Evolutionary conservation across 2,797 vertebrate genomes (phyloP).

Genomic region (Salmo trutta): DNA sequence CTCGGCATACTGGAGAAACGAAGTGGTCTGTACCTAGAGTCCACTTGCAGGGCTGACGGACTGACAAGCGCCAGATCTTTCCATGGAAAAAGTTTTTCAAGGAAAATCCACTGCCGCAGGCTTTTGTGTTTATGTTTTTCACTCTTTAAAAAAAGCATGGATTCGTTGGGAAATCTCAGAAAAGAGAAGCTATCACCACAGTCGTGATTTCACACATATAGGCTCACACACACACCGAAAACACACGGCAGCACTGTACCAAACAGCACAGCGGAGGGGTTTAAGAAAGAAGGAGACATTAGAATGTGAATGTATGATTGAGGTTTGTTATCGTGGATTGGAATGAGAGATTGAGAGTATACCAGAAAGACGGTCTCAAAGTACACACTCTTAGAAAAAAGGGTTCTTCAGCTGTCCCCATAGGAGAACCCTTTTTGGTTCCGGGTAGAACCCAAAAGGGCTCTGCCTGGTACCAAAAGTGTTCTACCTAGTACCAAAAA

Average conservation of each 20-base stretch:
- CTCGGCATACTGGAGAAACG: conserved; percentile 68
- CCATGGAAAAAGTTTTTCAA: conserved; percentile 72
- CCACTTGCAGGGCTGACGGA: conserved; percentile 57
- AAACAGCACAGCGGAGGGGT: conserved; percentile 8
- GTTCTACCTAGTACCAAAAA: no score
- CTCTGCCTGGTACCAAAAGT: no score
- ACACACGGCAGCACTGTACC: conserved; percentile 2
- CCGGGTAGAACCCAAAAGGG: no score
- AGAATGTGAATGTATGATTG: not conserved
- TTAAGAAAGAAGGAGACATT: not conserved
- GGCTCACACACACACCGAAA: conserved; percentile 1
- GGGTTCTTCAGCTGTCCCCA: not conserved
- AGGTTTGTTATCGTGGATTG: not conserved
- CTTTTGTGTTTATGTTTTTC: conserved; percentile 65
- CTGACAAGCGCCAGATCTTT: conserved; percentile 76
- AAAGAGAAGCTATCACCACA: conserved; percentile 34
- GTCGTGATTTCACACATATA: conserved; percentile 8
- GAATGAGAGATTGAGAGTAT: not conserved
- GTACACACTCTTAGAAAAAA: no score
- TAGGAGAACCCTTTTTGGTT: no score
- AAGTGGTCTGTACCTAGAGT: conserved; percentile 63
- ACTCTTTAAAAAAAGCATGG: conserved; percentile 60
- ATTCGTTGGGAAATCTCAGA: conserved; percentile 68
- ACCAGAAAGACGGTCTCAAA: not conserved
- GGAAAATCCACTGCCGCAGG: conserved; percentile 47